phyloP scores from a whole-genome alignment of 2,888 invertebrate genomes.

The Aleiodes testaceus region DNA sequence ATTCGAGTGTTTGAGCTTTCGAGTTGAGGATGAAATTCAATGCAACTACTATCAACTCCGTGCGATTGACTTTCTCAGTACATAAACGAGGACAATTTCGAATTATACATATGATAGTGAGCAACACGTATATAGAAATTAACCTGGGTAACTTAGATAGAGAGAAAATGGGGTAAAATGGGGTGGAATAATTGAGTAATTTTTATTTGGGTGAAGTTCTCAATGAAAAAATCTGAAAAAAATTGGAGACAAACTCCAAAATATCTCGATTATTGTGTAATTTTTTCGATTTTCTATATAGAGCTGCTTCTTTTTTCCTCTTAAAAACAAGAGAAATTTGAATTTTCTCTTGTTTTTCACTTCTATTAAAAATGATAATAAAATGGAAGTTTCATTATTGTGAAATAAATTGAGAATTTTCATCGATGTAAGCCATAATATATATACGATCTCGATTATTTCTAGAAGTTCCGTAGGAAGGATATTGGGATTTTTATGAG shows the following conservation, averaged over 20 bases:
- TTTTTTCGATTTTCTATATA: too few relatives aligned
- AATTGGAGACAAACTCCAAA: too few relatives aligned
- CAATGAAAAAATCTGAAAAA: neutral
- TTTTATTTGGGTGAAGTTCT: neutral
- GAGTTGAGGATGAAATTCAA: neutral
- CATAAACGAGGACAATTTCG: neutral
- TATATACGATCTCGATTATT: neutral
- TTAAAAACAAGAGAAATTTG: too few relatives aligned
- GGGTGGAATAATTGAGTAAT: neutral
- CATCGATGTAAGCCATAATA: too few relatives aligned
- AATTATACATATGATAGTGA: neutral
- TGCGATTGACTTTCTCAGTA: neutral
- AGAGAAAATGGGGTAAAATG: neutral
- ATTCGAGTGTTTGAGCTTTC: too few relatives aligned
- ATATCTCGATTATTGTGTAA: too few relatives aligned
- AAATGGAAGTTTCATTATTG: too few relatives aligned
- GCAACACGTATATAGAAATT: neutral
- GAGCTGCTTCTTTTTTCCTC: too few relatives aligned
- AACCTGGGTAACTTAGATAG: slow-evolving; percentile 10
- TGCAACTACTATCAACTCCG: neutral
- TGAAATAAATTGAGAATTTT: too few relatives aligned
- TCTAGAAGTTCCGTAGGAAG: neutral
- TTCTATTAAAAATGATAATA: neutral
- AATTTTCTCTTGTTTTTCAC: too few relatives aligned
- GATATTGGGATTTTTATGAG: neutral